A percentile compares a stretch with the other conserved stretches of the same genome.
Conservation (phyloP, 1,140 invertebrate species). For the Thrips palmi region DNA sequence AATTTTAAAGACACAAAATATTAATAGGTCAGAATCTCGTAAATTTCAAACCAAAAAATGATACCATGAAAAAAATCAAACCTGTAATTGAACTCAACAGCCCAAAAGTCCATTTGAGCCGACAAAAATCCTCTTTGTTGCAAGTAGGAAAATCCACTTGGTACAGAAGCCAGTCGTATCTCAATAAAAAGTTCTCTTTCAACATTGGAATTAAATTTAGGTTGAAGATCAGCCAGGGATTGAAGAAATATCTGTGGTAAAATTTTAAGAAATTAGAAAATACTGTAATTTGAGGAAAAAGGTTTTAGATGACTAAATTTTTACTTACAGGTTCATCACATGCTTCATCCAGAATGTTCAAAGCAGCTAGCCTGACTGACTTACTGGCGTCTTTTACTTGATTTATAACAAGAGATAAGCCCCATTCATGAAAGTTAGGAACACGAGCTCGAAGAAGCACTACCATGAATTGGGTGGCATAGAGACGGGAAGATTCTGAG, state of each 20-base stretch:
- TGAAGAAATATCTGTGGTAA: not conserved
- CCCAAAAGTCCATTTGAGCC: slow-evolving; percentile 60
- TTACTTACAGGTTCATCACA: slow-evolving; percentile 57
- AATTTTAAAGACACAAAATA: slow-evolving; percentile 11
- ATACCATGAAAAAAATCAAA: slow-evolving; percentile 5
- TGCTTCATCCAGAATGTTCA: slow-evolving; percentile 78
- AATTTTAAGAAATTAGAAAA: slow-evolving; percentile 2
- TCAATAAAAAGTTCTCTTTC: slow-evolving; percentile 56
- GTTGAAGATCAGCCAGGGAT: not conserved
- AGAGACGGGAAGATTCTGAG: slow-evolving; percentile 59
- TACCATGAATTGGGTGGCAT: slow-evolving; percentile 76
- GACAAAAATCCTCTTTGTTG: slow-evolving; percentile 45
- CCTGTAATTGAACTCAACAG: slow-evolving; percentile 49
- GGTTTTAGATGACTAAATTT: not conserved
- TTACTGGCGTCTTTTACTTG: slow-evolving; percentile 65
- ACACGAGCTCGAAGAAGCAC: slow-evolving; percentile 59
- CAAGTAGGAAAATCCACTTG: slow-evolving; percentile 52
- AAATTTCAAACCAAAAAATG: not conserved
- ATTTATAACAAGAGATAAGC: slow-evolving; percentile 57
- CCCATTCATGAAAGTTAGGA: slow-evolving; percentile 39
- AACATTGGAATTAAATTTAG: slow-evolving; percentile 13
- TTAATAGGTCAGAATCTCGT: slow-evolving; percentile 4
- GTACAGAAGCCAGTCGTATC: slow-evolving; percentile 49
- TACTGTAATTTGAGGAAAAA: not conserved
- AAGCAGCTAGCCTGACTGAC: slow-evolving; percentile 52